Conservation (phyloP, 2,888 invertebrate genomes). For the Platycheirus albimanus region DNA sequence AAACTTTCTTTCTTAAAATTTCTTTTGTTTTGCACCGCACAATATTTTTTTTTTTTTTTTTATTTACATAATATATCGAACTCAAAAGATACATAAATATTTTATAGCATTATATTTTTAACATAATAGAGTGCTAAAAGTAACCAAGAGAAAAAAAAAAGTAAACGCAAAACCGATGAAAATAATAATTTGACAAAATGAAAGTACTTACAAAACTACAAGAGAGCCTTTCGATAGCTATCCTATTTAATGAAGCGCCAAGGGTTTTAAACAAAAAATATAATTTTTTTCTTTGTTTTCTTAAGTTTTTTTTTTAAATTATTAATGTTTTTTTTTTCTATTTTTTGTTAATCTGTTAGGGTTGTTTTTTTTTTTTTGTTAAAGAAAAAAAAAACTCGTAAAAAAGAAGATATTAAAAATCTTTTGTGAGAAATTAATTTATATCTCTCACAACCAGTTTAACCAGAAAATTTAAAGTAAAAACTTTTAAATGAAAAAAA, state of each 20-base stretch:
- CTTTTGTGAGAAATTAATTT: constrained; percentile 38
- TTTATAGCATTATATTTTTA: constrained; percentile 43
- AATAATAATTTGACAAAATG: constrained; percentile 78
- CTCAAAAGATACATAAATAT: constrained; percentile 56
- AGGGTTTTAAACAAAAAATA: constrained; percentile 88
- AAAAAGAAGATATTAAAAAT: constrained; percentile 33
- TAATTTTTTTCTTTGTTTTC: constrained; percentile 87
- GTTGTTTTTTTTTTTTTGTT: too few species aligned
- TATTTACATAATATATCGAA: too few species aligned
- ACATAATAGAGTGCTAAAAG: constrained; percentile 65
- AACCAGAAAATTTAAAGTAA: constrained; percentile 31
- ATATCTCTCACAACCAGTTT: constrained; percentile 31
- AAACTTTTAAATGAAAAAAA: constrained; percentile 27
- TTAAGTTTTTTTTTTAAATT: constrained; percentile 70
- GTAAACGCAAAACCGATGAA: constrained; percentile 75
- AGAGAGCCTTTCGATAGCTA: constrained; percentile 83
- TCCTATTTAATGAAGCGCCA: constrained; percentile 83
- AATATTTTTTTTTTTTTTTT: constrained; percentile 46
- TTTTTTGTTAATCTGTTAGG: constrained; percentile 57
- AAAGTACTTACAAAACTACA: constrained; percentile 83
- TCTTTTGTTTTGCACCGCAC: constrained; percentile 69
- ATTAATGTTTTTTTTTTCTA: constrained; percentile 61
- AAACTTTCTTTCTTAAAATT: constrained; percentile 57
- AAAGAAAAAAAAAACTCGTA: constrained; percentile 41
- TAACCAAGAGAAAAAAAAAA: constrained; percentile 76